Evolutionary conservation across 2,797 vertebrate genomes (phyloP).

Genomic region (Urocyon cinereoargenteus): DNA sequence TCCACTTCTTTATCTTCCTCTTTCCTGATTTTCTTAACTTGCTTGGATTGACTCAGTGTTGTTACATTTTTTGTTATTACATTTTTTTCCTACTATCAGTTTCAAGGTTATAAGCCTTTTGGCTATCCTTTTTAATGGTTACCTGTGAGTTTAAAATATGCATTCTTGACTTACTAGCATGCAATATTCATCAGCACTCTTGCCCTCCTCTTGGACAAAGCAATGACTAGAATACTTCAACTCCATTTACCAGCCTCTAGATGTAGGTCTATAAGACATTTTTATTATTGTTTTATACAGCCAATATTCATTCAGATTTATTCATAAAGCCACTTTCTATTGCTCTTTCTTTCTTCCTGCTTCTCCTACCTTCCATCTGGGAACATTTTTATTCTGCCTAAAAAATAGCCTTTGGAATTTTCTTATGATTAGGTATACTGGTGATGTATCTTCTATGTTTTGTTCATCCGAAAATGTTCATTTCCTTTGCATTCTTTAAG

Average conservation of each 20-base stretch:
- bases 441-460: neutral
- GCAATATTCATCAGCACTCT: neutral
- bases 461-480: conserved; percentile 15
- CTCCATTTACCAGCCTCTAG: neutral
- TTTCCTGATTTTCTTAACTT: neutral
- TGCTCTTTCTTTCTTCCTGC: conserved; percentile 8
- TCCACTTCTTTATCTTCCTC: neutral
- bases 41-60: neutral
- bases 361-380: conserved; percentile 40
- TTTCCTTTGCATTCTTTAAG: conserved; percentile 21
- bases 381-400: conserved; percentile 45
- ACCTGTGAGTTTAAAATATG: neutral
- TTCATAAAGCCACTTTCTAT: neutral
- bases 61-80: neutral
- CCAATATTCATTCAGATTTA: conserved; percentile 12
- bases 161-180: neutral
- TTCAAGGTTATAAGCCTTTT: neutral
- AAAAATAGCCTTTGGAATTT: conserved; percentile 5
- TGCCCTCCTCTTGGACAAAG: neutral
- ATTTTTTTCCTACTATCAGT: neutral
- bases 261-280: neutral
- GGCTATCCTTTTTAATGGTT: neutral
- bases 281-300: neutral
- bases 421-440: conserved; percentile 11
- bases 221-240: neutral